Base-by-base conservation (phyloP, 92 coral and sea anemone species). In the Pocillopora meandrina region DNA sequence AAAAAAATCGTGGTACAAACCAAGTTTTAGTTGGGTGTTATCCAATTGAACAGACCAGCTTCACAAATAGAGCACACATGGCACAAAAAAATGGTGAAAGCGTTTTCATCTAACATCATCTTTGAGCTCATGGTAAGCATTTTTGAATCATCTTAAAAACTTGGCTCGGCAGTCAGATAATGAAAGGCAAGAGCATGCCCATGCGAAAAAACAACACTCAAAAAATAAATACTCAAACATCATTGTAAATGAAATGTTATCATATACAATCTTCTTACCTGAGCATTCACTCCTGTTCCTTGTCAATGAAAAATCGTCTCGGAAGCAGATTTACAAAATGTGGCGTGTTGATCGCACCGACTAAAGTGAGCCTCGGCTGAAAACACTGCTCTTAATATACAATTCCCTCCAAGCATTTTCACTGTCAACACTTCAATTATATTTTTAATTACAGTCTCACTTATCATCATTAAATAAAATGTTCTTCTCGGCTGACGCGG, bases 371-470 rank as follows among this genome's bases (percentile, higher is more conserved):
- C 60, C 3, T 18, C 70, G 14, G 57, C 15, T 9, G 69, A 42
- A 47, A 9, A 16, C 36, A 12, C 12, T 4, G 71, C 19, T 17
- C 20, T 68, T 81, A 69, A 56, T 81, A 81, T 70, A 70, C 71
- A 70, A 66, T 42, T 57, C 26, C 57, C 66, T 81, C 68, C 34
- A 3, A 12, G 16, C 76, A 70, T 70, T 81, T 70, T 34, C 16
- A n/a, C 67, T 68, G 65, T 69, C 85, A 81, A 81, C 85, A 81
- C 76, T 58, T 81, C 76, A 81, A 58, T 81, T 81, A 56, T 70
- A 56, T 61, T 81, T 34, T 56, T 69, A 81, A 81, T 81, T 74
- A 81, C 59, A 2, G 19, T 59, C n/a, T 20, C 59, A 59, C 66
- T 77, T 57, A 36, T 81, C 56, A 33, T 81, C 85, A 81, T 69